phyloP scores from a whole-genome alignment of 2,888 invertebrate species.

The Campoplex nolae region DNA sequence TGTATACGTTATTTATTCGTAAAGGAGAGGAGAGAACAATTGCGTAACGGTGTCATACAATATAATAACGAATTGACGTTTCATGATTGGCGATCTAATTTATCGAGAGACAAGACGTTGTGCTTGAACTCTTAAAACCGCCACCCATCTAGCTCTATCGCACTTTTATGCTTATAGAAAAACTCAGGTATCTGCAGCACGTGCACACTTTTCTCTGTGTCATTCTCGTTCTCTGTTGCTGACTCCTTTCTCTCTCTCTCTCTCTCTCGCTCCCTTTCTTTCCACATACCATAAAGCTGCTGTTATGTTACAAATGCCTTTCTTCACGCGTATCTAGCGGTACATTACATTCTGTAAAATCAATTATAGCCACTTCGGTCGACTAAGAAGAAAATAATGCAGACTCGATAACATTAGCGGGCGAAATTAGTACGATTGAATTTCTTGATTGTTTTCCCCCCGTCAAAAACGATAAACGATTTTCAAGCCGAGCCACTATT shows the following conservation, averaged over 20 bases:
- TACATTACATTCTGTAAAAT: neutral
- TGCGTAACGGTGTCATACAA: conserved; percentile 82
- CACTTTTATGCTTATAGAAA: neutral
- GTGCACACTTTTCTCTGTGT: neutral
- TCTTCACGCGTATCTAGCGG: conserved; percentile 3
- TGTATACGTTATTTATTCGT: conserved; percentile 43
- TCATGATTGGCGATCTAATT: conserved; percentile 66
- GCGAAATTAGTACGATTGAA: neutral
- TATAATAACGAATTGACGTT: conserved; percentile 80
- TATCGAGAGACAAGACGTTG: neutral
- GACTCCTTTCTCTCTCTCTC: neutral
- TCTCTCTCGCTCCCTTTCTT: neutral
- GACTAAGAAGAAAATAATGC: neutral
- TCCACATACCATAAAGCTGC: conserved; percentile 4
- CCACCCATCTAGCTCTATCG: conserved; percentile 73
- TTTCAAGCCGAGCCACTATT: neutral
- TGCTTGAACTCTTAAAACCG: conserved; percentile 60
- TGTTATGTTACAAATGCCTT: conserved; percentile 4
- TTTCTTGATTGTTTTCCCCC: neutral
- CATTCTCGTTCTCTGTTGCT: neutral
- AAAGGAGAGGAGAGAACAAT: conserved; percentile 67
- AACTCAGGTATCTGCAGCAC: neutral
- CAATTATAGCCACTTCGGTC: neutral
- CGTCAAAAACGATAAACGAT: neutral
- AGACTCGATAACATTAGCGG: neutral